These are phyloP conservation scores for Leptoclinus maculatus DNA, from an alignment of 2,797 vertebrate genomes.

Conservation along the genomic window DNA sequence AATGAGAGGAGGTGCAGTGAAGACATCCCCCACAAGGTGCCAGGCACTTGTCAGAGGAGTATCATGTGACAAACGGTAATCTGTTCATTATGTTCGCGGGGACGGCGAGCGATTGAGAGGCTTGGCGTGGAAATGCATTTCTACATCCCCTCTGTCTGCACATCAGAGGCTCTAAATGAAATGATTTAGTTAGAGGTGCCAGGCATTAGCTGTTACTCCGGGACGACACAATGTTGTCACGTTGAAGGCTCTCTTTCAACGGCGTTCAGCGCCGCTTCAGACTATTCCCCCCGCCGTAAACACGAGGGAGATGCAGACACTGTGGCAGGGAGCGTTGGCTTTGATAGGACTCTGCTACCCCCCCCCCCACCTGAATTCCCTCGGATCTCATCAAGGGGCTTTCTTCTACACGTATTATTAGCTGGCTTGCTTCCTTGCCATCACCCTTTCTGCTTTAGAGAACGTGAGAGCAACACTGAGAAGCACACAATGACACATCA, in stretches of 20 bases:
- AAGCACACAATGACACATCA: conserved; percentile 22
- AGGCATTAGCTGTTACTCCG: conserved; percentile 69
- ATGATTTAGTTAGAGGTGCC: conserved; percentile 73
- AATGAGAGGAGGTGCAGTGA: conserved; percentile 13
- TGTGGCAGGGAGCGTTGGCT: conserved; percentile 57
- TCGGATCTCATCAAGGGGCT: conserved; percentile 75
- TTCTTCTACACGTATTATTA: conserved; percentile 67
- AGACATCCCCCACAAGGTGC: conserved; percentile 58
- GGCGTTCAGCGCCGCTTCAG: conserved; percentile 59
- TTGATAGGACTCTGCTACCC: conserved; percentile 64
- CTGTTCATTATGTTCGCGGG: conserved; percentile 66
- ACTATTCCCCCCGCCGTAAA: conserved; percentile 63
- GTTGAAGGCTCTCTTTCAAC: conserved; percentile 73
- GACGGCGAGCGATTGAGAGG: conserved; percentile 60
- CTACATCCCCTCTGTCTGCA: conserved; percentile 62
- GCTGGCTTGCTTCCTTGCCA: conserved; percentile 55
- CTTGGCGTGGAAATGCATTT: conserved; percentile 68
- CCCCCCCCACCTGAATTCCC: conserved; percentile 55
- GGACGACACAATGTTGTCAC: conserved; percentile 64
- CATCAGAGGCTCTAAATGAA: conserved; percentile 79
- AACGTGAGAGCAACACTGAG: conserved; percentile 25
- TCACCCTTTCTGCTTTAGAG: conserved; percentile 30
- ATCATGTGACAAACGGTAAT: conserved; percentile 66
- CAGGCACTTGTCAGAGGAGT: conserved; percentile 58
- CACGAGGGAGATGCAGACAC: conserved; percentile 61